phyloP scores from a whole-genome alignment of 2,113 vertebrate genomes.

The Coreoperca whiteheadi region DNA sequence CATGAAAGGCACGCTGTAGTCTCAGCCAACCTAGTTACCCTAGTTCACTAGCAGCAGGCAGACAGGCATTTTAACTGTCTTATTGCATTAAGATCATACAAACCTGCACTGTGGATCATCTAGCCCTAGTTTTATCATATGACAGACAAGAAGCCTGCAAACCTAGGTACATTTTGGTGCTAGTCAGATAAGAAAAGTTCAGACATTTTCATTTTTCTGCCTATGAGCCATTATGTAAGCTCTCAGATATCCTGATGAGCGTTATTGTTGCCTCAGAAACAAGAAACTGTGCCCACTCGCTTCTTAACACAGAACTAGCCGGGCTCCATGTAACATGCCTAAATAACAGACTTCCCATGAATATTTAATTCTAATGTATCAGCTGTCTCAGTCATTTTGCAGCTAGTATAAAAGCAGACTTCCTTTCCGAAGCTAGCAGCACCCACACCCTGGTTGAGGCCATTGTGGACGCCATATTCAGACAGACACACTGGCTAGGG shows the following conservation, averaged over 20 bases:
- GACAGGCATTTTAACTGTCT: slow-evolving; percentile 28
- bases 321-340: slow-evolving; percentile 22
- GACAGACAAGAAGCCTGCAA: neutral
- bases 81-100: slow-evolving; percentile 19
- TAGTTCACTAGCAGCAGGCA: slow-evolving; percentile 52
- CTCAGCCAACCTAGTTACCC: slow-evolving; percentile 63
- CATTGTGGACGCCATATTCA: slow-evolving; percentile 43
- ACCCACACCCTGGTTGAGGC: slow-evolving; percentile 26
- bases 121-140: neutral
- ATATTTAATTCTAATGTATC: neutral
- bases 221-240: slow-evolving; percentile 67
- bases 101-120: slow-evolving; percentile 7
- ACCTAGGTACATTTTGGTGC: neutral
- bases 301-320: slow-evolving; percentile 49
- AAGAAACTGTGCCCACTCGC: slow-evolving; percentile 62
- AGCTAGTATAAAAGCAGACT: neutral
- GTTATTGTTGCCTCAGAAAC: slow-evolving; percentile 77
- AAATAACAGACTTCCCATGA: neutral
- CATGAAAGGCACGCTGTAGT: slow-evolving; percentile 63
- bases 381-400: neutral
- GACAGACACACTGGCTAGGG: slow-evolving; percentile 14
- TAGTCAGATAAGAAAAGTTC: slow-evolving; percentile 28
- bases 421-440: neutral
- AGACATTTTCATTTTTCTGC: slow-evolving; percentile 34
- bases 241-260: slow-evolving; percentile 68